phyloP scores from a whole-genome alignment of 2,113 vertebrate genomes.

The Cinclus cinclus region DNA sequence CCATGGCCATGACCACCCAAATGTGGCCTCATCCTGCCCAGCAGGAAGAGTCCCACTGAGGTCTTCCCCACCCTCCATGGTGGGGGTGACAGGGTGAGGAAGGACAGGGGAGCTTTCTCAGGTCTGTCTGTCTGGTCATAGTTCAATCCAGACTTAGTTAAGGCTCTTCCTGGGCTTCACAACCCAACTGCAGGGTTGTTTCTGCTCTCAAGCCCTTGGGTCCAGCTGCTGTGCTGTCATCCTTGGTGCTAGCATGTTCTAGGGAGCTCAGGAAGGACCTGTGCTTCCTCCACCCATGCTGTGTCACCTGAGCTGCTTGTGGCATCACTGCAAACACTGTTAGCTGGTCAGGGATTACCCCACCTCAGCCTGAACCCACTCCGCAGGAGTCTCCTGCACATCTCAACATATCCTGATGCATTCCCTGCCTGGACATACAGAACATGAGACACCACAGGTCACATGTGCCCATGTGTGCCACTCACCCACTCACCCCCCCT shows the following conservation, averaged over 20 bases:
- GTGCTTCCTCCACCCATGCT: not conserved
- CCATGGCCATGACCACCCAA: not conserved
- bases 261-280: not conserved
- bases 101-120: not conserved
- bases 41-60: not conserved
- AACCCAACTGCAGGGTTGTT: not conserved
- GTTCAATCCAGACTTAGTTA: not conserved
- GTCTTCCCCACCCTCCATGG: not conserved
- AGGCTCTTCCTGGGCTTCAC: not conserved
- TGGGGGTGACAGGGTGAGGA: not conserved
- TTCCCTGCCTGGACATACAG: not conserved
- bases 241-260: not conserved
- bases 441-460: not conserved
- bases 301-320: not conserved
- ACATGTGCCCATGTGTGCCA: accelerated
- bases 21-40: not conserved
- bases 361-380: not conserved
- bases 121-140: not conserved
- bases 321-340: not conserved
- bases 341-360: not conserved
- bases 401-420: not conserved
- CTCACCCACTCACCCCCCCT: not conserved
- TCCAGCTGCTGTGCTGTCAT: accelerated
- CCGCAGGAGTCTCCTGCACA: not conserved
- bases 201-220: not conserved